phyloP scores from a whole-genome alignment of 2,888 invertebrate genomes.

The Nineta flava region DNA sequence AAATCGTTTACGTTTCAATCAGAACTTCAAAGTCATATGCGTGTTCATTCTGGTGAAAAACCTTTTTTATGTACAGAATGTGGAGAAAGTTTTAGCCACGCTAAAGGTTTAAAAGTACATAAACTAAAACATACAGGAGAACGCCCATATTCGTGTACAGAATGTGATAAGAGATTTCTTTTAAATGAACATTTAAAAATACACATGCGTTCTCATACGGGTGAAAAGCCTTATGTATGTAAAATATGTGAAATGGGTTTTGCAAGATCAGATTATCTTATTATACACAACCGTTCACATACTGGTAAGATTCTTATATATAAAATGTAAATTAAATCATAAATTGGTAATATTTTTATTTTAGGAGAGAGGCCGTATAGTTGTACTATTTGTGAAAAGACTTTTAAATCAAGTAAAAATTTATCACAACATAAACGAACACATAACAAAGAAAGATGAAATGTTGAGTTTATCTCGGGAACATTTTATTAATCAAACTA shows the following conservation, averaged over 20 bases:
- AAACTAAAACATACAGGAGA: constrained; percentile 23
- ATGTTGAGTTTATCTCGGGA: too few relatives aligned
- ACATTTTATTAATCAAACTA: too few relatives aligned
- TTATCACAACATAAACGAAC: constrained; percentile 21
- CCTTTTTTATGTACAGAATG: constrained; percentile 21
- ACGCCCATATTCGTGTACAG: constrained; percentile 18
- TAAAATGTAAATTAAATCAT: too few relatives aligned
- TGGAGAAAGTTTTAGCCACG: constrained; percentile 22
- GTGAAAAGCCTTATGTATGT: constrained; percentile 22
- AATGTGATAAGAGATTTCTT: constrained; percentile 20
- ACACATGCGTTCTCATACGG: constrained; percentile 20
- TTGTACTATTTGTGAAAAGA: constrained; percentile 22
- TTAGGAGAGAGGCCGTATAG: constrained; percentile 7
- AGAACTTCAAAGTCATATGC: constrained; percentile 20
- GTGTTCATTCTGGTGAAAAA: constrained; percentile 21
- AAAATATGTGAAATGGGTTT: constrained; percentile 22
- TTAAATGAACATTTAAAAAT: constrained; percentile 22
- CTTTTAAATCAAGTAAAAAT: constrained; percentile 22
- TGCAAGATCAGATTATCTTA: constrained; percentile 20
- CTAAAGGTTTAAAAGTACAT: constrained; percentile 21
- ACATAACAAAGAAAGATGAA: constrained; percentile 7
- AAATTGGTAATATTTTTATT: too few relatives aligned
- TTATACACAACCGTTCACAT: constrained; percentile 20
- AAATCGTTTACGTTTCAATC: constrained; percentile 22
- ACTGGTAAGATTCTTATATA: constrained; percentile 14